Base-by-base conservation (phyloP, 2,797 vertebrate species). In the Heliangelus exortis region DNA sequence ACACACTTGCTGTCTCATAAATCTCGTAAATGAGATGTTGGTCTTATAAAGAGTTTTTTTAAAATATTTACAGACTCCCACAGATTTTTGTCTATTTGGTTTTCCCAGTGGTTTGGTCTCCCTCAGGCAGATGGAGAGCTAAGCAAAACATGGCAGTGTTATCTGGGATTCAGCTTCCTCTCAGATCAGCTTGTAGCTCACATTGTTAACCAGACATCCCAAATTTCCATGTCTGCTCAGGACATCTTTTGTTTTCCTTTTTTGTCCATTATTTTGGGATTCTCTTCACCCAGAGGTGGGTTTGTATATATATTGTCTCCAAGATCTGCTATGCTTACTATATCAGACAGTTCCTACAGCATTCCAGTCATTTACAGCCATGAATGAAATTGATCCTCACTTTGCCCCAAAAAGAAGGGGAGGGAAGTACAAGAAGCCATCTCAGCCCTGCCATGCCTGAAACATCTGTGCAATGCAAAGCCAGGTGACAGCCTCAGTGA, bases 51-150 rank as follows among this genome's bases (percentile, higher is more conserved):
- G 4, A 81, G 15, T 47, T n/a, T 67, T 57, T n/a, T 33, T n/a
- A n/a, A 26, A 93, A 62, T 71, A 65, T 7, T 58, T 68, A 45
- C 69, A 67, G 12, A 15, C 1, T 28, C 15, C 45, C 5, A 62
- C 18, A 34, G 61, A 29, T 54, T 62, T 75, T 75, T 2, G 0
- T 63, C 17, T 61, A 2, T 36, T 33, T 66, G 15, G 5, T 78
- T 88, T 51, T 50, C 34, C 6, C 9, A 19, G 7, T 28, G 23
- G 21, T 77, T 91, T 83, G 7, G 2, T 47, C 3, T 61, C 6
- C 11, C 6, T 78, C 0, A 0, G 43, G 28, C 10, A 62, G 50
- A 33, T 0, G 6, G n/a, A 66, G 15, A 62, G 8, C 14, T 66
- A 34, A 57, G 9, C 18, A 84, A 87, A 77, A 55, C 5, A 10